A percentile compares a stretch with the other conserved stretches of the same genome.
Evolutionary conservation across 2,888 invertebrate species (phyloP).

Genomic region (Acanthosoma haemorrhoidale): DNA sequence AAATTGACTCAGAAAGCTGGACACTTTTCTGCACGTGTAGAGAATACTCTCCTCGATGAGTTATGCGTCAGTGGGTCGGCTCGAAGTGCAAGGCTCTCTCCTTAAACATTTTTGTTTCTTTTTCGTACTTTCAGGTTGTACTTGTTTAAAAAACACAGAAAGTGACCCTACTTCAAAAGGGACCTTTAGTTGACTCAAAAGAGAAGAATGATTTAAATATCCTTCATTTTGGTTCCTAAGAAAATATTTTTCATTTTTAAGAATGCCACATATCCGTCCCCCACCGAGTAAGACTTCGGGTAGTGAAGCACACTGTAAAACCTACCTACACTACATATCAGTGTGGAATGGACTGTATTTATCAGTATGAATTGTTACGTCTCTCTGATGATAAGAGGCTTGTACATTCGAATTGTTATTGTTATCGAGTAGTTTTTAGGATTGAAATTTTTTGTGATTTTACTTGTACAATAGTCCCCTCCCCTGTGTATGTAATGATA

Average conservation of each 20-base stretch:
- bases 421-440: conserved; percentile 21
- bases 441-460: conserved; percentile 21
- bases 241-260: not conserved
- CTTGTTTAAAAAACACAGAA: too few species aligned
- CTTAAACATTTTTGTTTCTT: too few species aligned
- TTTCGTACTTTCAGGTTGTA: too few species aligned
- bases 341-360: conserved; percentile 8
- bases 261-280: conserved; percentile 2
- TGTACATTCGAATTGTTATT: conserved; percentile 27
- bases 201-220: too few species aligned
- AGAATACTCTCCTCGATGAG: not conserved
- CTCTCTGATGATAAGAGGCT: not conserved
- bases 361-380: conserved; percentile 12
- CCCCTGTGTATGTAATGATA: conserved; percentile 18
- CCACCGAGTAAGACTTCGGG: conserved; percentile 3
- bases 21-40: not conserved
- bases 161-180: too few species aligned
- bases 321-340: conserved; percentile 22
- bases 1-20: not conserved
- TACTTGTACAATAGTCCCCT: conserved; percentile 13
- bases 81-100: not conserved
- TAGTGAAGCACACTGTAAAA: conserved; percentile 7
- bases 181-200: too few species aligned
- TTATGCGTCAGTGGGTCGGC: not conserved
- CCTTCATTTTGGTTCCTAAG: not conserved